Evolutionary conservation across 2,888 invertebrate genomes (phyloP), one percentile per base, ranked within the genome.

Genomic region (Cetonia aurata): DNA sequence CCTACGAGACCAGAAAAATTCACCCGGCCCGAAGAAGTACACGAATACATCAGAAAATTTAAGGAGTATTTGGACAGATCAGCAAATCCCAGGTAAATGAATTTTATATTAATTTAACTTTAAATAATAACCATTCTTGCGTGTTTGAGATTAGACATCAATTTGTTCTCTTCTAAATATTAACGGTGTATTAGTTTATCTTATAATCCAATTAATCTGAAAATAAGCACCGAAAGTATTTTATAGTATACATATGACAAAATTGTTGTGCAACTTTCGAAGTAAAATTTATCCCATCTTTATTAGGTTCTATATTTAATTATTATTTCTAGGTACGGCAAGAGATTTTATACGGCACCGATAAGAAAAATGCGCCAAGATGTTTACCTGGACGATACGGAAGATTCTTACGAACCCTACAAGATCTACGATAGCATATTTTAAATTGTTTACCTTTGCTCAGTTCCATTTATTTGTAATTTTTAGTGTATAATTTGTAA

Each of bases 1-100:
- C 73, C 77, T 57, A 73, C 74, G 67, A 66, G 76, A 65, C 76
- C 75, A 6, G 76, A 76, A 41, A 71, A 71, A 62, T 73, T 76
- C 59, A 67, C 72, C 56, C 75, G 72, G 44, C 74, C 74, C 17
- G 74, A 74, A 62, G 75, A 76, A 53, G 59, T 75, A 52, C 73
- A 72, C 31, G 70, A 74, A 66, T 77, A 76, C 59, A 70, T 77
- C n/a, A 70, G 69, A 25, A 71, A 73, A 44, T 53, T 73, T 67
- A 71, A 71, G 53, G 70, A 75, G 59, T 70, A 70, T 53, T 60
- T 71, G n/a, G 69, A 71, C 17, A 69, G 69, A 41, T 31, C 31
- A 15, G 48, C 31, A 56, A 56, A 46, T 19, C 67, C 55, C 13
- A 67, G 67, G 67, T 56, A 31, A 44, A 44, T 10, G 46, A 3